Evolutionary conservation across 2,797 vertebrate genomes (phyloP).

Genomic region (Microhierax caerulescens): DNA sequence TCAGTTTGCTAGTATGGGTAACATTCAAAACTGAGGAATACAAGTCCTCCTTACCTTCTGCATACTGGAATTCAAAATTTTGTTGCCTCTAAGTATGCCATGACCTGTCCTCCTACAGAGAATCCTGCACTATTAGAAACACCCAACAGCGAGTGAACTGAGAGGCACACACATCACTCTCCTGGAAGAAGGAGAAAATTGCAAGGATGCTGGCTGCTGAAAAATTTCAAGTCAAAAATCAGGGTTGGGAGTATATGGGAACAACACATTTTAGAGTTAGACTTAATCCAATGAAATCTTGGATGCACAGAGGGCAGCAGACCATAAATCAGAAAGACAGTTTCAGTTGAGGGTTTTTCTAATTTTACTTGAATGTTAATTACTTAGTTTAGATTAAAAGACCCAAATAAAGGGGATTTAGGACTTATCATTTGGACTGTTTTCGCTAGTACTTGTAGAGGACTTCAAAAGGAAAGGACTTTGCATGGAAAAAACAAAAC

Average conservation of each 20-base stretch:
- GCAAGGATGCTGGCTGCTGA: neutral
- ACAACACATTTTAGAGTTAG: neutral
- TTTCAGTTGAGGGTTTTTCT: neutral
- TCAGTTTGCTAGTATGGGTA: neutral
- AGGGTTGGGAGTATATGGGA: neutral
- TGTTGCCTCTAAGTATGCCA: neutral
- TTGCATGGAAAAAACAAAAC: neutral
- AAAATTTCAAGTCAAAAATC: neutral
- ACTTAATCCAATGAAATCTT: neutral
- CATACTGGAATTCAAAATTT: neutral
- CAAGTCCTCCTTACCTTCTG: neutral
- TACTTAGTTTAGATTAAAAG: neutral
- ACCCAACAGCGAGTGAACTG: neutral
- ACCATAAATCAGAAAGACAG: neutral
- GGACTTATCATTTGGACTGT: neutral
- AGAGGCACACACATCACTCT: neutral
- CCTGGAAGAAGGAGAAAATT: neutral
- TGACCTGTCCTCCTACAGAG: neutral
- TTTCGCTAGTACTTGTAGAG: neutral
- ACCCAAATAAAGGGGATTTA: neutral
- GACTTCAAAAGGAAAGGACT: neutral
- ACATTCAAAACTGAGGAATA: neutral
- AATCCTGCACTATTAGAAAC: neutral
- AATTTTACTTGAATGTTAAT: neutral
- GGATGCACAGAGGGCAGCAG: neutral